These are phyloP conservation scores for Littorina saxatilis DNA, from an alignment of 1,140 invertebrate genomes.

Conservation along the genomic window DNA sequence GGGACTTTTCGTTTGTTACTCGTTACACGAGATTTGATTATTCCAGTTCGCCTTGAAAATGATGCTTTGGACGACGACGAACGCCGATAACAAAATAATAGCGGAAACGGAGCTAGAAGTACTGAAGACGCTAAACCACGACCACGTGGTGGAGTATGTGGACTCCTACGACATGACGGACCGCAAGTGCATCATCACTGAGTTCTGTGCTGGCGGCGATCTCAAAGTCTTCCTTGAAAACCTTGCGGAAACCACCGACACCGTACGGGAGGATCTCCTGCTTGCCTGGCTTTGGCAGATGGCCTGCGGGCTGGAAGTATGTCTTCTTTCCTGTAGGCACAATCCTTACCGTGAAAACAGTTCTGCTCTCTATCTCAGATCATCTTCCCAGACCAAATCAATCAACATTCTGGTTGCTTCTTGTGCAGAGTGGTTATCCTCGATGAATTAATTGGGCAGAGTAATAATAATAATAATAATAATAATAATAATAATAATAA, in stretches of 20 bases:
- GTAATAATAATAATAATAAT: too few relatives aligned
- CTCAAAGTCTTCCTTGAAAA: slow-evolving; percentile 17
- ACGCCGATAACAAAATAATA: background rate
- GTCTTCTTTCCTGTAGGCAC: too few relatives aligned
- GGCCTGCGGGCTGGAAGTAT: slow-evolving; percentile 33
- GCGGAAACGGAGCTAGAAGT: slow-evolving; percentile 14
- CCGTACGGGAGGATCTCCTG: slow-evolving; percentile 36
- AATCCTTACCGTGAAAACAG: too few relatives aligned
- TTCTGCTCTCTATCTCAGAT: too few relatives aligned
- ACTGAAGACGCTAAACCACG: slow-evolving; percentile 23
- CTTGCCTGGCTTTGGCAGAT: slow-evolving; percentile 39
- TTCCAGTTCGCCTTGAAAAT: slow-evolving; percentile 39
- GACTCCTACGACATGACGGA: background rate
- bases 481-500: too few relatives aligned
- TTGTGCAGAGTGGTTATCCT: too few relatives aligned
- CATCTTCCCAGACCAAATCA: too few relatives aligned
- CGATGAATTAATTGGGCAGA: too few relatives aligned
- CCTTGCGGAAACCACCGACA: background rate
- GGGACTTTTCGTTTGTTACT: too few relatives aligned
- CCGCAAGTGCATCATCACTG: slow-evolving; percentile 32
- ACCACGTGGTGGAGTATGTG: slow-evolving; percentile 28
- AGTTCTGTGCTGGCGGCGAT: slow-evolving; percentile 42
- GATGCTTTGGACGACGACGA: background rate
- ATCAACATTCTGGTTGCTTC: too few relatives aligned
- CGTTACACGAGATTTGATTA: too few relatives aligned